Conservation (phyloP, 2,888 invertebrate genomes). For the Augochlorella aurata region DNA sequence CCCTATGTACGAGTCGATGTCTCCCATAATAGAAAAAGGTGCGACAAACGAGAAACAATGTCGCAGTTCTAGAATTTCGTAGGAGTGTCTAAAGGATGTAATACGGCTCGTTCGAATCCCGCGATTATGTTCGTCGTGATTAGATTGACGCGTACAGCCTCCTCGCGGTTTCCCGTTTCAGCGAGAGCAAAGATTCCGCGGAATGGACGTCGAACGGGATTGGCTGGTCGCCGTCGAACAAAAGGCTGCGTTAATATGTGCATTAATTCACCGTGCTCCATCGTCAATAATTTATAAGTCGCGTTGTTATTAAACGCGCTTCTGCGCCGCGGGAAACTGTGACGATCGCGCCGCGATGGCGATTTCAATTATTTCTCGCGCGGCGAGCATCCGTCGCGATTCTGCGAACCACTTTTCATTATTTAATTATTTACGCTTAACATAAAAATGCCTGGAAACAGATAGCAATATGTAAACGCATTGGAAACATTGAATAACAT, state of each 20-base stretch:
- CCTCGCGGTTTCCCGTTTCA: neutral
- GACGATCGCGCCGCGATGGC: neutral
- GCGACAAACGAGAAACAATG: no score
- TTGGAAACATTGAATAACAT: no score
- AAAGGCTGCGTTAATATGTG: conserved; percentile 41
- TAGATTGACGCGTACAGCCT: neutral
- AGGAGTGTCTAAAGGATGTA: no score
- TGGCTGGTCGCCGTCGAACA: conserved; percentile 14
- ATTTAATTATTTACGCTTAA: no score
- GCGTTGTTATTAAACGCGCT: conserved; percentile 50
- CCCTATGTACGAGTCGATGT: no score
- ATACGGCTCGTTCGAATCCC: neutral
- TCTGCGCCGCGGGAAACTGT: neutral
- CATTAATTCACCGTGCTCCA: conserved; percentile 47
- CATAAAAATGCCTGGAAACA: no score
- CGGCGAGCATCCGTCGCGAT: neutral
- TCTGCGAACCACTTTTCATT: no score
- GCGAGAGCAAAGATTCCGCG: neutral
- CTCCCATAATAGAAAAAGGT: no score
- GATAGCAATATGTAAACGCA: no score
- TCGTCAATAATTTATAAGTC: conserved; percentile 53
- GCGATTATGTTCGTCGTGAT: neutral
- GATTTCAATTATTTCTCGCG: neutral
- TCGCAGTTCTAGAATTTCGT: no score
- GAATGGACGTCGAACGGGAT: conserved; percentile 13